phyloP scores from a whole-genome alignment of 92 coral and sea anemone species.

The Blastomussa wellsi region DNA sequence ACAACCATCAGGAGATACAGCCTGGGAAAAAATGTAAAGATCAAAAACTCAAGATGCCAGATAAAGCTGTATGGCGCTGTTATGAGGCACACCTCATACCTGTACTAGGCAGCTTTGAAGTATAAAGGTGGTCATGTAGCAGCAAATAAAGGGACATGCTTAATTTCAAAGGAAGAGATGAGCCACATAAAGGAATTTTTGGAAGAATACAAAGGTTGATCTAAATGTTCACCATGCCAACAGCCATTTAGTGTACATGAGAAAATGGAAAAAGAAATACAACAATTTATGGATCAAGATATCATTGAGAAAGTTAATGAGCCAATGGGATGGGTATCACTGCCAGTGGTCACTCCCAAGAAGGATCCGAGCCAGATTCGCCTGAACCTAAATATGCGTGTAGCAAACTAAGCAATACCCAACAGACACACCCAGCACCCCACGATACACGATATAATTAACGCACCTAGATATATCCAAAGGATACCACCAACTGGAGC shows the following conservation, averaged over 20 bases:
- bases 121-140: constrained; percentile 20
- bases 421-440: constrained; percentile 17
- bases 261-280: constrained; percentile 32
- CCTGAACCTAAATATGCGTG: constrained; percentile 48
- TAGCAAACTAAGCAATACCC: constrained; percentile 51
- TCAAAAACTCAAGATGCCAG: constrained; percentile 21
- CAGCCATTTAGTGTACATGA: constrained; percentile 31
- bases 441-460: too few species aligned
- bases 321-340: constrained; percentile 19
- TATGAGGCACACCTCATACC: constrained; percentile 17
- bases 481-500: too few species aligned
- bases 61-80: constrained; percentile 27
- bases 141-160: constrained; percentile 26
- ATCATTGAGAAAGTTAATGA: constrained; percentile 36
- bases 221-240: constrained; percentile 10
- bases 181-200: neutral
- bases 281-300: constrained; percentile 28
- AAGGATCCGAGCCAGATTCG: constrained; percentile 39
- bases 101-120: constrained; percentile 23
- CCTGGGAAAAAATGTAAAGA: constrained; percentile 17
- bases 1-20: constrained; percentile 21
- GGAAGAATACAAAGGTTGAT: constrained; percentile 15
- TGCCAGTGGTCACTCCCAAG: constrained; percentile 44
- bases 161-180: too few species aligned
- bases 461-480: too few species aligned